These are phyloP conservation scores for Drymonia ruficornis DNA, from an alignment of 2,888 invertebrate genomes.

Conservation along the genomic window DNA sequence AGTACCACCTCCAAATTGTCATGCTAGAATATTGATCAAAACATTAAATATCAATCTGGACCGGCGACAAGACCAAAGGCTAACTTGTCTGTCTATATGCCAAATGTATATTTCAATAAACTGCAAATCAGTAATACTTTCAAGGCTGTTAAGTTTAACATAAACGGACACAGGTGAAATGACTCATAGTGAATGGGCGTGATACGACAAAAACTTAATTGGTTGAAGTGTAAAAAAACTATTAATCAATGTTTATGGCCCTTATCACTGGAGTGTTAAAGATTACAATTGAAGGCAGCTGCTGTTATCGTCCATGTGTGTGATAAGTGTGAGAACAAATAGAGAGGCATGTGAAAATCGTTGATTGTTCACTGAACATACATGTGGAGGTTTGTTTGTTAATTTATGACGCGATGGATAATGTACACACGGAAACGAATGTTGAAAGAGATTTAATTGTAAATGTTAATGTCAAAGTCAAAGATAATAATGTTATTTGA, in stretches of 20 bases:
- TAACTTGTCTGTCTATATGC: slow-evolving; percentile 9
- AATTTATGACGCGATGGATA: neutral
- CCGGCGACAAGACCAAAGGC: slow-evolving; percentile 20
- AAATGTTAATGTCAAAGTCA: no score
- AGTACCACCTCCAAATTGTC: slow-evolving; percentile 12
- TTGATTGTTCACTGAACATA: slow-evolving; percentile 31
- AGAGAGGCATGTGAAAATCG: slow-evolving; percentile 51
- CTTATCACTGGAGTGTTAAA: slow-evolving; percentile 34
- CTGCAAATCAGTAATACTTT: slow-evolving; percentile 21
- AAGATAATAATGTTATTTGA: no score
- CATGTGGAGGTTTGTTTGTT: slow-evolving; percentile 7
- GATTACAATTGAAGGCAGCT: slow-evolving; percentile 34
- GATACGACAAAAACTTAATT: slow-evolving; percentile 28
- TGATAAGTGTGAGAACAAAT: slow-evolving; percentile 59
- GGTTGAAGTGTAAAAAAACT: slow-evolving; percentile 18
- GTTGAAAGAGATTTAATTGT: slow-evolving; percentile 12
- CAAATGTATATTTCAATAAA: slow-evolving; percentile 11
- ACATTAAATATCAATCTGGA: slow-evolving; percentile 15
- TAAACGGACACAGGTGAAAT: slow-evolving; percentile 17
- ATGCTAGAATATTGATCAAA: slow-evolving; percentile 9
- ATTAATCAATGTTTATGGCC: slow-evolving; percentile 29
- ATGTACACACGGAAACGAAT: slow-evolving; percentile 8
- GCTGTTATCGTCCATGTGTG: slow-evolving; percentile 41
- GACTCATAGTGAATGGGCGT: slow-evolving; percentile 36
- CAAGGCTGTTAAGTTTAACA: slow-evolving; percentile 28